phyloP scores from a whole-genome alignment of 2,797 vertebrate species.

The Cetoscarus ocellatus region DNA sequence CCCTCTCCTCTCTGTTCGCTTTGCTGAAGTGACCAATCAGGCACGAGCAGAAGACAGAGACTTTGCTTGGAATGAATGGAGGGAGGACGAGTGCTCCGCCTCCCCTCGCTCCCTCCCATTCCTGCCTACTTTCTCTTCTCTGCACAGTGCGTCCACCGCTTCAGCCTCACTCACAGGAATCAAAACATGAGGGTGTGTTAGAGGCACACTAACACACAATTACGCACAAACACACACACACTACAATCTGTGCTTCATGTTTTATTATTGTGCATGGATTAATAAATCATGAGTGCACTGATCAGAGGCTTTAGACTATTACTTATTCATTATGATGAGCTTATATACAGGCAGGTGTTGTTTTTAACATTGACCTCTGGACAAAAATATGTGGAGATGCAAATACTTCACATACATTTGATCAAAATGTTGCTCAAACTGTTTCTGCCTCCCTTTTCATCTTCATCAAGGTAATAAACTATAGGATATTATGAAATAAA shows the following conservation, averaged over 20 bases:
- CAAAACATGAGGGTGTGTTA: constrained; percentile 61
- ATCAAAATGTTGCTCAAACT: no score
- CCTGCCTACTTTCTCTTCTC: background rate
- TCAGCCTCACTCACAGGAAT: constrained; percentile 31
- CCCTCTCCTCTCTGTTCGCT: constrained; percentile 20
- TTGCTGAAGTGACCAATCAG: constrained; percentile 57
- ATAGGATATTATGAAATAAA: no score
- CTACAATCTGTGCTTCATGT: constrained; percentile 26
- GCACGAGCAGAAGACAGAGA: constrained; percentile 36
- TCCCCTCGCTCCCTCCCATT: background rate
- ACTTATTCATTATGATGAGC: constrained; percentile 47
- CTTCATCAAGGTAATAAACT: no score
- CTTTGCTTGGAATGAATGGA: constrained; percentile 70
- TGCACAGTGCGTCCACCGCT: constrained; percentile 12
- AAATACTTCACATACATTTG: background rate
- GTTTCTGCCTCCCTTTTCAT: no score
- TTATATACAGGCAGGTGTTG: constrained; percentile 7
- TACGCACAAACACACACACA: constrained; percentile 8
- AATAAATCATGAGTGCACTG: constrained; percentile 53
- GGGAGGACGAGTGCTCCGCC: constrained; percentile 38
- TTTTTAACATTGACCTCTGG: background rate
- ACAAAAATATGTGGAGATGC: background rate
- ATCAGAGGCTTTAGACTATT: constrained; percentile 50
- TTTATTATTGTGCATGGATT: constrained; percentile 43
- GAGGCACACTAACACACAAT: constrained; percentile 18